A percentile compares a stretch with the other conserved stretches of the same genome.
phyloP scores from a whole-genome alignment of 2,113 vertebrate genomes.

The Nicator chloris region DNA sequence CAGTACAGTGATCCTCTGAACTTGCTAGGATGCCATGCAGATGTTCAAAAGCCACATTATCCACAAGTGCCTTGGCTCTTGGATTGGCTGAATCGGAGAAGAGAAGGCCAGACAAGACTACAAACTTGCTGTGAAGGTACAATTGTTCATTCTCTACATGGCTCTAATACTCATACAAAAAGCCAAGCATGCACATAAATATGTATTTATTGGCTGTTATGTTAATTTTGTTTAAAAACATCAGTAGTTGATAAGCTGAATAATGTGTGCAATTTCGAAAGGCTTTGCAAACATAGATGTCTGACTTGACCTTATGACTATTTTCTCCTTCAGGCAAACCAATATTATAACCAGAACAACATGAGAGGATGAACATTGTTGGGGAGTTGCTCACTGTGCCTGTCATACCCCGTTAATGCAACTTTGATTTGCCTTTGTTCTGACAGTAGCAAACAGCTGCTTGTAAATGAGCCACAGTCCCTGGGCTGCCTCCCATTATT shows the following conservation, averaged over 20 bases:
- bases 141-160: neutral
- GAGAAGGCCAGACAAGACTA: neutral
- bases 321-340: constrained; percentile 46
- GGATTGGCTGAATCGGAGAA: neutral
- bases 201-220: neutral
- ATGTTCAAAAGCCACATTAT: neutral
- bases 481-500: constrained; percentile 80
- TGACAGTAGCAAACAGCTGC: constrained; percentile 89
- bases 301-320: constrained; percentile 36
- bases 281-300: constrained; percentile 23
- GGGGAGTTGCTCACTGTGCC: constrained; percentile 80
- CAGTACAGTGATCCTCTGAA: neutral
- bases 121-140: neutral
- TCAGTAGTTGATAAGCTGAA: neutral
- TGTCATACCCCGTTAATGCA: constrained; percentile 82
- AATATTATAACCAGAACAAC: constrained; percentile 55
- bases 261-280: constrained; percentile 21
- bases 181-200: neutral
- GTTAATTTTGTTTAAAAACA: constrained; percentile 1
- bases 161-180: neutral
- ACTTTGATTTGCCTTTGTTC: constrained; percentile 85
- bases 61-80: neutral
- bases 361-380: constrained; percentile 57
- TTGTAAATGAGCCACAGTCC: constrained; percentile 88
- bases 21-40: neutral